Evolutionary conservation across 2,113 vertebrate species (phyloP), one percentile per base, ranked within the genome.

Genomic region (Lepus timidus): DNA sequence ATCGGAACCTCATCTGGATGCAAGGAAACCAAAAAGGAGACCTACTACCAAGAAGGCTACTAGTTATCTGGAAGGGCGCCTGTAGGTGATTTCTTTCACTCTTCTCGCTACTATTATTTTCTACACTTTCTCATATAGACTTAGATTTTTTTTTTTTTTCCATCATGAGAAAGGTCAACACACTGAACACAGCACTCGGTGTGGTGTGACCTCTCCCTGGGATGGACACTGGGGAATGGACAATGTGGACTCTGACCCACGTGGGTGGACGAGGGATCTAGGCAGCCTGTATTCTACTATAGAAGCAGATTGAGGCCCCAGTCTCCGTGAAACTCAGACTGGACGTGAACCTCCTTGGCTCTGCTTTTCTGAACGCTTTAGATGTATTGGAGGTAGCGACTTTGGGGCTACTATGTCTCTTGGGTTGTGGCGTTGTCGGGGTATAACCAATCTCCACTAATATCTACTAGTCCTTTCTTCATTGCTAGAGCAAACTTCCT

Each of bases 131-230:
- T 76, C 76, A 31, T 31, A 52, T 19, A 81, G 67, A 92, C 52
- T 81, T 95, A 44, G 44, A 39, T 91, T 79, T n/a, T 73, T 92
- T 94, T 73, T 92, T 94, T 78, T 27, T 58, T 58, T 58, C 7
- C 44, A 44, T 71, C 71, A 70, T 61, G 19, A 74, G 82, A 71
- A 90, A 94, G 4, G 11, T 44, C 17, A 91, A 22, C 25, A 25
- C 16, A 25, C 29, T 44, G 9, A 61, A 65, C 81, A 65, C 51
- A 23, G 2, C 80, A 85, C 27, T 67, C 25, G 22, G 4, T 2
- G 11, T 81, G 70, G 25, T 39, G n/a, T 58, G 20, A 86, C 62
- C 71, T 87, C 84, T 92, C 31, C 10, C 55, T 23, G 68, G 78
- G 55, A 88, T 17, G 22, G 31, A 49, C 16, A 58, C 13, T 12